These are phyloP conservation scores for Philaenus spumarius DNA, from an alignment of 1,140 invertebrate genomes.

Conservation along the genomic window DNA sequence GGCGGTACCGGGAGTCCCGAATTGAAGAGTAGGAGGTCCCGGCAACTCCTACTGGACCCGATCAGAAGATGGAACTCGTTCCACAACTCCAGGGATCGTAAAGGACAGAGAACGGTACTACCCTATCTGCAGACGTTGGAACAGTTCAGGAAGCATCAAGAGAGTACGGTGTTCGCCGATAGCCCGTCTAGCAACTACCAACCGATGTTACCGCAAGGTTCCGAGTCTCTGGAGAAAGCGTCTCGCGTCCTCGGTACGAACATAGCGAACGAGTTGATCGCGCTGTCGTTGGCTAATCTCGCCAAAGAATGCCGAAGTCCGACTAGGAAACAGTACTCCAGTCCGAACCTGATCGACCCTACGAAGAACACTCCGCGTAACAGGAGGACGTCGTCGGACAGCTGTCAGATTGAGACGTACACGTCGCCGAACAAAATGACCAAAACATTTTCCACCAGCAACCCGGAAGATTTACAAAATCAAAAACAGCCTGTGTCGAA, in stretches of 20 bases:
- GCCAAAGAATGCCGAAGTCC: conserved; percentile 12
- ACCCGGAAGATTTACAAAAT: conserved; percentile 19
- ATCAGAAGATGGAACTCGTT: conserved; percentile 51
- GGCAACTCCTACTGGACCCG: conserved; percentile 32
- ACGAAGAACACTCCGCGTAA: neutral
- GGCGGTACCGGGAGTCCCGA: conserved; percentile 8
- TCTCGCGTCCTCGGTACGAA: conserved; percentile 12
- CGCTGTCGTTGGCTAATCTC: conserved; percentile 10
- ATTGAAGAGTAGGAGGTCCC: neutral
- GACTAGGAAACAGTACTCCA: conserved; percentile 20
- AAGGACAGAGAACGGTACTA: conserved; percentile 6
- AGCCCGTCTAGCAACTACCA: neutral
- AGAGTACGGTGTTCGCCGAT: neutral
- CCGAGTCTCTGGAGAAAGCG: conserved; percentile 8
- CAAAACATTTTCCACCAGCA: conserved; percentile 19
- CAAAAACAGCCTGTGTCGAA: neutral
- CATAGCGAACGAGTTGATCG: conserved; percentile 16
- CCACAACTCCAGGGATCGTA: conserved; percentile 35
- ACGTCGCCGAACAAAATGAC: conserved; percentile 12
- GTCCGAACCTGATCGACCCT: conserved; percentile 18
- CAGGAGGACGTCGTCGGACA: conserved; percentile 11
- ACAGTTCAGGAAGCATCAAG: conserved; percentile 12
- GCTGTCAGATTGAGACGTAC: conserved; percentile 10
- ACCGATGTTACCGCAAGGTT: conserved; percentile 1
- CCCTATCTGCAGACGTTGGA: conserved; percentile 25